Conservation (phyloP, 2,888 invertebrate species). For the Lobophora halterata region DNA sequence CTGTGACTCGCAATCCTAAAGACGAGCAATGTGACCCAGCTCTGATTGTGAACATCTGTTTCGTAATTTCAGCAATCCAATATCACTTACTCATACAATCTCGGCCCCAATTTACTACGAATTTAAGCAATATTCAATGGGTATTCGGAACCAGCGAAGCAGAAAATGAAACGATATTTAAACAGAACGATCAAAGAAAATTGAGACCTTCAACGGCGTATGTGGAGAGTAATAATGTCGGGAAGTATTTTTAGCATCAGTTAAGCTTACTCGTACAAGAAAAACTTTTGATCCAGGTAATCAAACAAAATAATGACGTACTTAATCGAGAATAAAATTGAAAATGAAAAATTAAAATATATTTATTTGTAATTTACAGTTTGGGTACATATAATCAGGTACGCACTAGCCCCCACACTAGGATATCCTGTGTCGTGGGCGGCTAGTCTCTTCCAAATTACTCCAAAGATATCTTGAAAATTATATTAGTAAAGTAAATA, state of each 20-base stretch:
- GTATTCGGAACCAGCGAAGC: constrained; percentile 16
- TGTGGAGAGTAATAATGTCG: constrained; percentile 13
- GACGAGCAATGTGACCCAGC: not conserved
- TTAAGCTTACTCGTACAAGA: no score
- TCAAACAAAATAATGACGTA: no score
- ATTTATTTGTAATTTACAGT: no score
- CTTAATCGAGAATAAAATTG: no score
- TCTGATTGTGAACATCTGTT: constrained; percentile 17
- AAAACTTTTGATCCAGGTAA: no score
- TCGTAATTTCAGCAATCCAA: constrained; percentile 20
- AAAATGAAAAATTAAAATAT: no score
- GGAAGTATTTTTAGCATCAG: not conserved
- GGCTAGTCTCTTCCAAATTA: no score
- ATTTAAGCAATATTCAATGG: constrained; percentile 15
- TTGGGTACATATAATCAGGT: no score
- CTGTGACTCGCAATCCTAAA: not conserved
- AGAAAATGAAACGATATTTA: constrained; percentile 24
- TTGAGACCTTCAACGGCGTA: constrained; percentile 6
- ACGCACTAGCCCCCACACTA: no score
- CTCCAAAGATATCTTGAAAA: no score
- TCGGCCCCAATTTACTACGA: constrained; percentile 19
- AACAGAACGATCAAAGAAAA: constrained; percentile 19
- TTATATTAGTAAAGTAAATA: no score
- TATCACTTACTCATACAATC: constrained; percentile 22
- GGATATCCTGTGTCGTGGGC: no score